phyloP scores from a whole-genome alignment of 2,797 vertebrate species.

The Rhinogobio ventralis region DNA sequence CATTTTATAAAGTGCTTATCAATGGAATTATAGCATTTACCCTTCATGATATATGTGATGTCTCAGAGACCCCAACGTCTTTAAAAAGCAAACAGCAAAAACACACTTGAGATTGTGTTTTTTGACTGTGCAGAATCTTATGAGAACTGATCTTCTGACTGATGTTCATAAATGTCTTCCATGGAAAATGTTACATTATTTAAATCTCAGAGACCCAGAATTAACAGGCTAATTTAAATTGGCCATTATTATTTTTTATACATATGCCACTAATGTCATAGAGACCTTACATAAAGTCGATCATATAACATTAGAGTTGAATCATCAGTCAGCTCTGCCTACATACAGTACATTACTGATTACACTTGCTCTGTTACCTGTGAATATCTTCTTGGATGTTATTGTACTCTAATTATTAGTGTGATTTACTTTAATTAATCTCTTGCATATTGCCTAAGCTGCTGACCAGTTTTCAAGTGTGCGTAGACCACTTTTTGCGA shows the following conservation, averaged over 20 bases:
- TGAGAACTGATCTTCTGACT: not conserved
- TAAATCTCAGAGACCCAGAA: slow-evolving; percentile 1
- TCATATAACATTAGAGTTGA: slow-evolving; percentile 13
- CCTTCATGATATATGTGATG: slow-evolving; percentile 35
- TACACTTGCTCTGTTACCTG: slow-evolving; percentile 57
- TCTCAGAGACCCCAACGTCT: not conserved
- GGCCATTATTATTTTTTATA: slow-evolving; percentile 19
- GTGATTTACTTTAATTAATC: slow-evolving; percentile 77
- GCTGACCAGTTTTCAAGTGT: slow-evolving; percentile 71
- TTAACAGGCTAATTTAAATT: slow-evolving; percentile 11
- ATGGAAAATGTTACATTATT: not conserved
- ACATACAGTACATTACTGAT: not conserved
- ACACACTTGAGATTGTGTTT: no score
- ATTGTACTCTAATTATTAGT: slow-evolving; percentile 65
- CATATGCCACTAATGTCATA: slow-evolving; percentile 24
- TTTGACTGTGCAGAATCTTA: no score
- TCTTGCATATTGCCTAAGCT: slow-evolving; percentile 78
- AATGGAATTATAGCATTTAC: slow-evolving; percentile 63
- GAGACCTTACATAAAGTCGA: not conserved
- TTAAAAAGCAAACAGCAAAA: not conserved
- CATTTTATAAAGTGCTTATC: slow-evolving; percentile 58
- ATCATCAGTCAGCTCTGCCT: not conserved
- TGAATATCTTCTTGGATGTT: not conserved
- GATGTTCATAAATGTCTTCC: not conserved
- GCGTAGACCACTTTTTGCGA: slow-evolving; percentile 25